A percentile compares a stretch with the other conserved stretches of the same genome.
These are phyloP conservation scores for Chrysolina haemoptera DNA, from an alignment of 2,888 invertebrate species.

Conservation along the genomic window DNA sequence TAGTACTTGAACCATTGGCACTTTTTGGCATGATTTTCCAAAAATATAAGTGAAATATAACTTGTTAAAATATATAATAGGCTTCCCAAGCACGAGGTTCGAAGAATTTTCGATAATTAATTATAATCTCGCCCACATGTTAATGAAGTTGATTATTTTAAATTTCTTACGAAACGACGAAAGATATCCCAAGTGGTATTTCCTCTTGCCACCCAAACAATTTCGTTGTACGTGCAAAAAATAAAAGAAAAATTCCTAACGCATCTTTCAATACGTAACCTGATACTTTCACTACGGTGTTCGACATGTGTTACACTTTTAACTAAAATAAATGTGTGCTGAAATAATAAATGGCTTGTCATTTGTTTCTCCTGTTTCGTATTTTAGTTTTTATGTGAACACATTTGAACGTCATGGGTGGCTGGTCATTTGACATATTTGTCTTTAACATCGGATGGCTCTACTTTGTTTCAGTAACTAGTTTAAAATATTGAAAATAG, in stretches of 20 bases:
- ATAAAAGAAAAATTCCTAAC: background rate
- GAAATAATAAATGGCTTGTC: conserved; percentile 34
- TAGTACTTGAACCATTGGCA: no score
- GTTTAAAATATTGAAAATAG: background rate
- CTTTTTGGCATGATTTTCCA: no score
- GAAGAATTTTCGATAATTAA: background rate
- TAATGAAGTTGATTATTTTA: conserved; percentile 11
- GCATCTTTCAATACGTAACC: conserved; percentile 4
- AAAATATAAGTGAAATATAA: no score
- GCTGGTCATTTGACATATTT: conserved; percentile 32
- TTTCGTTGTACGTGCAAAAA: background rate
- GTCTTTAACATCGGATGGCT: conserved; percentile 23
- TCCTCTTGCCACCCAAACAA: conserved; percentile 6
- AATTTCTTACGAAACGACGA: background rate
- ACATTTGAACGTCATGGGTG: conserved; percentile 32
- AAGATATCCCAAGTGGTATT: background rate
- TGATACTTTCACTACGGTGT: conserved; percentile 4
- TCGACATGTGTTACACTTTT: conserved; percentile 28
- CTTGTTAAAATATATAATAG: no score
- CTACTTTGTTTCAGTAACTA: conserved; percentile 15
- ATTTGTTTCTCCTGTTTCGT: conserved; percentile 17
- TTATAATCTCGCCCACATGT: background rate
- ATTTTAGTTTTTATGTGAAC: conserved; percentile 8
- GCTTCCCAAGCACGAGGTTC: no score
- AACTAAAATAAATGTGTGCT: conserved; percentile 33